These are phyloP conservation scores for Potamilus streckersoni DNA, from an alignment of 1,140 invertebrate species.

Conservation along the genomic window DNA sequence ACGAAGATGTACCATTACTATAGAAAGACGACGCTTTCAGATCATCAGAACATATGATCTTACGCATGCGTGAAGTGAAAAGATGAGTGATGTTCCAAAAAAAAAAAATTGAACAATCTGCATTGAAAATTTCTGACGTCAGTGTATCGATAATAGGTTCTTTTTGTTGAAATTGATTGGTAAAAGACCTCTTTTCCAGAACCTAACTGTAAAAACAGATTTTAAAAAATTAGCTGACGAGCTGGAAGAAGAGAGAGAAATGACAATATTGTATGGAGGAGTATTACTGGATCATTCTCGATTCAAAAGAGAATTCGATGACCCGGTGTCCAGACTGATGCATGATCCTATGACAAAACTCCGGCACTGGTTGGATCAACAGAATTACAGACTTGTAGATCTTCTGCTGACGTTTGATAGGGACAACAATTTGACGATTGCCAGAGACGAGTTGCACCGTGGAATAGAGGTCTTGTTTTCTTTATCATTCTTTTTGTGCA, in stretches of 20 bases:
- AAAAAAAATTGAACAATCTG: slow-evolving; percentile 1
- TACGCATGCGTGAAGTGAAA: no score
- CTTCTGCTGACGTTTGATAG: slow-evolving; percentile 60
- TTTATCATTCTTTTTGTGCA: background rate
- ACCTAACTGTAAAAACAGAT: slow-evolving; percentile 50
- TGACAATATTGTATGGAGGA: slow-evolving; percentile 46
- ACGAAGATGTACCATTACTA: no score
- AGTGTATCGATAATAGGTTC: background rate
- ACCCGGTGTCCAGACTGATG: slow-evolving; percentile 41
- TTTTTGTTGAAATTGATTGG: no score
- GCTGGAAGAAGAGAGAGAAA: slow-evolving; percentile 76
- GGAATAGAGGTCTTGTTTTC: slow-evolving; percentile 52
- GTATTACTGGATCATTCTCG: slow-evolving; percentile 39
- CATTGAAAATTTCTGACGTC: background rate
- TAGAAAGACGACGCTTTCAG: no score
- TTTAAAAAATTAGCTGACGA: slow-evolving; percentile 56
- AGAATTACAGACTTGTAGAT: slow-evolving; percentile 60
- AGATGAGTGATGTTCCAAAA: background rate
- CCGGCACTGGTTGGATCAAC: slow-evolving; percentile 53
- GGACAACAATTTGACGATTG: slow-evolving; percentile 54
- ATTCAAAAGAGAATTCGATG: slow-evolving; percentile 16
- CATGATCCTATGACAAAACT: slow-evolving; percentile 63
- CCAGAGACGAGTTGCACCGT: slow-evolving; percentile 50
- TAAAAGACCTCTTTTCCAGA: slow-evolving; percentile 32
- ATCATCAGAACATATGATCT: no score